Percentiles rank a stretch among this genome's conserved stretches.
phyloP scores from a whole-genome alignment of 2,888 invertebrate genomes.

The Hirtodrosophila alboralis region DNA sequence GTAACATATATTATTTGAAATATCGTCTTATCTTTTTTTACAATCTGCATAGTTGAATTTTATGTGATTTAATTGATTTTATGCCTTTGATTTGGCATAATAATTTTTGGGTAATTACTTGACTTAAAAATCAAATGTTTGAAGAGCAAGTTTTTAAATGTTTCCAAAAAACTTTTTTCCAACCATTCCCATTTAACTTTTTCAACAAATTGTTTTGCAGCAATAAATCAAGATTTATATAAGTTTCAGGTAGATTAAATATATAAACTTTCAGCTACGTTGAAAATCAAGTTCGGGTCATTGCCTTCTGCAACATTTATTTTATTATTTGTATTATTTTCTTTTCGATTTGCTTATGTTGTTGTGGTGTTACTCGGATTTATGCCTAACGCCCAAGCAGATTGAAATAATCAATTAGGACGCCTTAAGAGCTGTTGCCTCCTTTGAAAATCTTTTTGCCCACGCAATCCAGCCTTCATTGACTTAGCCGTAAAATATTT shows the following conservation, averaged over 20 bases:
- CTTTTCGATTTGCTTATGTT: conserved; percentile 2
- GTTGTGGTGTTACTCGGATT: conserved; percentile 5
- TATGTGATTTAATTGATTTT: too few species aligned
- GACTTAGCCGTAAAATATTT: conserved; percentile 32
- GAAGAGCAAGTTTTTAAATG: too few species aligned
- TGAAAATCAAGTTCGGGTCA: conserved; percentile 5
- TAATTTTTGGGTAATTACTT: too few species aligned
- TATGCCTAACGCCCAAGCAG: conserved; percentile 9
- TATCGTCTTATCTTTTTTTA: too few species aligned
- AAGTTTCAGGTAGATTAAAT: not conserved
- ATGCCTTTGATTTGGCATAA: too few species aligned
- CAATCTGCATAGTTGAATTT: too few species aligned
- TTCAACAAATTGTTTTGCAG: too few species aligned
- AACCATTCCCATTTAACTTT: too few species aligned
- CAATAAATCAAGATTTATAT: too few species aligned
- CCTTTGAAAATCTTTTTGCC: conserved; percentile 38
- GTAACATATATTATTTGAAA: too few species aligned
- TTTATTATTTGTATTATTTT: conserved; percentile 17
- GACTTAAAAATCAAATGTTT: too few species aligned
- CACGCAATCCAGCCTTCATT: conserved; percentile 21
- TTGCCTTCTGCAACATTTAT: conserved; percentile 12
- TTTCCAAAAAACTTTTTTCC: too few species aligned
- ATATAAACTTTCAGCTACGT: not conserved
- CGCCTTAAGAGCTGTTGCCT: conserved; percentile 28
- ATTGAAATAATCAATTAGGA: conserved; percentile 63